Evolutionary conservation across 2,113 vertebrate species (phyloP), one percentile per base, ranked within the genome.

Genomic region (Rhinoderma darwinii): DNA sequence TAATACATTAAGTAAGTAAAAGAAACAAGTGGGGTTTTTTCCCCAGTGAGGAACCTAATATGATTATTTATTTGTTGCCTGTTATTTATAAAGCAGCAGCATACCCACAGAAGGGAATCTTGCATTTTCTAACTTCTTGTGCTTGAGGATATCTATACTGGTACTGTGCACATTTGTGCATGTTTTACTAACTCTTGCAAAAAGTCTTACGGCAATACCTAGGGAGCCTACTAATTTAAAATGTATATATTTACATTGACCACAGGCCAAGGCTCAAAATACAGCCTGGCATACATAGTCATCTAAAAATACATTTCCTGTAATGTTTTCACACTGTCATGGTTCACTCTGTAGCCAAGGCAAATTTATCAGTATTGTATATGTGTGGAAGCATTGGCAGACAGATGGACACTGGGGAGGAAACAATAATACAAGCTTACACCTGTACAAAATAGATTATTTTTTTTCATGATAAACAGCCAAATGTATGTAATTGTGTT

Each of bases 171-270:
- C 22, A 59, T 59, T 59, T n/a, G 54, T 25, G 22, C 9, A n/a
- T 59, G 18, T 59, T 59, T 59, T 59, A 0, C 25, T 59, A 22
- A 59, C 20, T 59, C 25, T n/a, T 59, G 9, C 54, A n/a, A 59
- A 59, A n/a, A 25, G 25, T 2, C n/a, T 59, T n/a, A n/a, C 20
- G n/a, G 54, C 17, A 73, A 66, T 30, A 73, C 70, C 35, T 37
- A 73, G 37, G n/a, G 27, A 15, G 61, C 27, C 14, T n/a, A 74
- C 37, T 44, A 74, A 43, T 74, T 44, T 74, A 43, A 25, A 41
- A 74, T 74, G 37, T 74, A 74, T 74, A 43, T 74, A 41, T 74
- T n/a, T 74, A 74, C 72, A 41, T 74, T 74, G 72, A 43, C 37
- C 4, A 25, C 39, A 74, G 25, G 20, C 20, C 72, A 74, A 73